phyloP scores from a whole-genome alignment of 1,140 invertebrate species.

The Diachasma alloeum region DNA sequence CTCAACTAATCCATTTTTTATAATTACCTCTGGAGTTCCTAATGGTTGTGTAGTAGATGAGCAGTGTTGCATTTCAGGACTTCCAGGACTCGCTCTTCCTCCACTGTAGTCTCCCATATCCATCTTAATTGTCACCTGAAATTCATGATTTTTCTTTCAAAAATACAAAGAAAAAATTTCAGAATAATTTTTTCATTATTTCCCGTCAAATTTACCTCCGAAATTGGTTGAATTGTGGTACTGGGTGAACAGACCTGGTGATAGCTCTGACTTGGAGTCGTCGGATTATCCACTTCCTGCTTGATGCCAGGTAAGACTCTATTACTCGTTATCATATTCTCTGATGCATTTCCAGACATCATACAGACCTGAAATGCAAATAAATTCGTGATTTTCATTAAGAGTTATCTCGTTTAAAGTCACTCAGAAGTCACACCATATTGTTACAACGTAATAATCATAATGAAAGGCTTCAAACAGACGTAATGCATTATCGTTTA shows the following conservation, averaged over 20 bases:
- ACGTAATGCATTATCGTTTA: not conserved
- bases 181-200: constrained; percentile 27
- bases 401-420: not conserved
- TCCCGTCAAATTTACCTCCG: constrained; percentile 52
- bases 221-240: constrained; percentile 60
- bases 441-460: not conserved
- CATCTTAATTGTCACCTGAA: constrained; percentile 59
- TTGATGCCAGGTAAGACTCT: constrained; percentile 66
- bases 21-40: constrained; percentile 70
- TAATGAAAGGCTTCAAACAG: not conserved
- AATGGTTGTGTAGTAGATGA: constrained; percentile 81
- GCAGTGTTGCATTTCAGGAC: constrained; percentile 80
- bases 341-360: constrained; percentile 65
- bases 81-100: constrained; percentile 70
- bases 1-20: constrained; percentile 8
- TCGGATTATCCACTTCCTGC: constrained; percentile 67
- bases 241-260: constrained; percentile 69
- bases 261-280: constrained; percentile 63
- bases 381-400: not conserved
- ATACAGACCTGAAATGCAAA: constrained; percentile 66
- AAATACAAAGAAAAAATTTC: not conserved
- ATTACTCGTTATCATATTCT: constrained; percentile 59
- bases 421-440: not conserved
- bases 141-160: constrained; percentile 22
- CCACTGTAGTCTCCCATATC: constrained; percentile 62